Conservation (phyloP, 92 coral and sea anemone species). For the Palythoa heliodiscus region DNA sequence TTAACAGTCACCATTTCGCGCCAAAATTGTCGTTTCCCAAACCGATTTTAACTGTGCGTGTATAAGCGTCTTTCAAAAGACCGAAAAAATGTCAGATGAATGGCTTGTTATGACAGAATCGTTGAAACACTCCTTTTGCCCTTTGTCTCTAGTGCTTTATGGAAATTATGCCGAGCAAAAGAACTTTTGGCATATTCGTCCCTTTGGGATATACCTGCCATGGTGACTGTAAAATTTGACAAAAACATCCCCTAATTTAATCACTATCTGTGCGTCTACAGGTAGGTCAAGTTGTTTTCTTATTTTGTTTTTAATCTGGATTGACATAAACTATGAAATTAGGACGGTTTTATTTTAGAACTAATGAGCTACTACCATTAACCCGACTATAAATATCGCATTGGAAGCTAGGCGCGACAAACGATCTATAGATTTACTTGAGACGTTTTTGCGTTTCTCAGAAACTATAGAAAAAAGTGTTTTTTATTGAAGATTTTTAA, state of each 20-base stretch:
- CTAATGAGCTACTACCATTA: neutral
- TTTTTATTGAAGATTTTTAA: neutral
- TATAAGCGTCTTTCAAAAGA: conserved; percentile 5
- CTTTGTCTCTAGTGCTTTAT: conserved; percentile 34
- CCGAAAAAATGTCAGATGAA: conserved; percentile 22
- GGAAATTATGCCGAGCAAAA: conserved; percentile 19
- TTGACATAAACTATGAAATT: neutral
- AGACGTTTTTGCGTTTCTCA: no score
- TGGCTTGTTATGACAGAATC: conserved; percentile 34
- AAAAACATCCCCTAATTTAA: neutral
- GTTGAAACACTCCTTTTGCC: neutral
- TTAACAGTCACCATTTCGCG: conserved; percentile 18
- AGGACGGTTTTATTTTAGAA: neutral
- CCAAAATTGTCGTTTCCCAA: conserved; percentile 1
- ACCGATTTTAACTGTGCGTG: neutral
- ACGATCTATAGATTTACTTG: no score
- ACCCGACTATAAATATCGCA: neutral
- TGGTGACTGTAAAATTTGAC: conserved; percentile 12
- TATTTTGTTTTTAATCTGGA: neutral
- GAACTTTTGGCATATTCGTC: neutral
- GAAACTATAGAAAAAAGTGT: neutral
- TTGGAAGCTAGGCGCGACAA: no score
- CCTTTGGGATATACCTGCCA: conserved; percentile 13
- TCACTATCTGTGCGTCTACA: neutral
- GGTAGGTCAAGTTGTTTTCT: neutral